phyloP scores from a whole-genome alignment of 1,140 invertebrate species.

The Coelopa frigida region DNA sequence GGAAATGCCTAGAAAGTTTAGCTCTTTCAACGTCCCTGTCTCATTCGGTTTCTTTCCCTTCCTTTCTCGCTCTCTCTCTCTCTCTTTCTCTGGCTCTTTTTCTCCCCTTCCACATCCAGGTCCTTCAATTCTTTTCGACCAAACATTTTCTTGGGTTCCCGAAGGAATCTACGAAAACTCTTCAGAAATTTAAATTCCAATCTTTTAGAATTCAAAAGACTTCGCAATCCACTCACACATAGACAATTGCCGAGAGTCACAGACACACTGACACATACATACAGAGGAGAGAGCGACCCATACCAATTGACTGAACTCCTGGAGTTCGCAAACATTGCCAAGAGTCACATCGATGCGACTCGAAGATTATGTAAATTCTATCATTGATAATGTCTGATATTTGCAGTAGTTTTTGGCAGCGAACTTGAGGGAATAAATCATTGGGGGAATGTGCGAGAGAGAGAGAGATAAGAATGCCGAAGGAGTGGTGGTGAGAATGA shows the following conservation, averaged over 20 bases:
- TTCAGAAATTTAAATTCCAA: not conserved
- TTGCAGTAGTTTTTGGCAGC: too few species aligned
- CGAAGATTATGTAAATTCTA: too few species aligned
- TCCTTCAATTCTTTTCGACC: not conserved
- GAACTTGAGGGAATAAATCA: too few species aligned
- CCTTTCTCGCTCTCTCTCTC: not conserved
- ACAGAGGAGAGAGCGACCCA: not conserved
- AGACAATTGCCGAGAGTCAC: not conserved
- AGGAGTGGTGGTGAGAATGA: too few species aligned
- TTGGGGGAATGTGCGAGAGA: too few species aligned
- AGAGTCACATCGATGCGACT: too few species aligned
- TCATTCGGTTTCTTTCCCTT: not conserved
- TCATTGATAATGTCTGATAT: too few species aligned
- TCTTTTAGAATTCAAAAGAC: too few species aligned
- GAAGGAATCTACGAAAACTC: not conserved
- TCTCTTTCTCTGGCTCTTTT: not conserved
- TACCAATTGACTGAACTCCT: too few species aligned
- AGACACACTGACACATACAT: not conserved
- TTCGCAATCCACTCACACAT: not conserved
- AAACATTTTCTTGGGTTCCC: not conserved
- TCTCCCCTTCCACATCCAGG: not conserved
- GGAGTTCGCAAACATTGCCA: too few species aligned
- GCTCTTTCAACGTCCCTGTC: not conserved
- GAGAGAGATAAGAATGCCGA: too few species aligned
- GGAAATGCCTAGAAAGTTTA: too few species aligned